Evolutionary conservation across 1,140 invertebrate species (phyloP), one percentile per base, ranked within the genome.

Genomic region (Macrostomum lignano): DNA sequence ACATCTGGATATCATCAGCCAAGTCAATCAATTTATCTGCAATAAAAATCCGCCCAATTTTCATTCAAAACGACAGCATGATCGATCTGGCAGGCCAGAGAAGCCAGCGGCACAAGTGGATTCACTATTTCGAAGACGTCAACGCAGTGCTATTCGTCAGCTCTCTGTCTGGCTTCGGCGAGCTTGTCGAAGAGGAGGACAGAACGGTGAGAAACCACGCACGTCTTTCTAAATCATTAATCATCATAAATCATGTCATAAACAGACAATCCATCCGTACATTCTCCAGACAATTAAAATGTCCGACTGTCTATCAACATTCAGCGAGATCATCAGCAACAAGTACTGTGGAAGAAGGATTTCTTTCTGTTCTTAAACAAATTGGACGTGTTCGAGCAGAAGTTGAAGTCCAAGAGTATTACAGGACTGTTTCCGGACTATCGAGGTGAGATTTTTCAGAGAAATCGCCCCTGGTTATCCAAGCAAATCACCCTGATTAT

Each of bases 121-220:
- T 55, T 31, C 52, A 54, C 34, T 49, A 52, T 30, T 55, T 55
- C 38, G 52, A 52, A 33, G 52, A 49, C 31, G 56, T 58, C 3
- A 55, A 53, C 20, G 52, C 55, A 3, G 55, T 59, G 10, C 43
- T 60, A 20, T 60, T 57, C 33, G 57, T 59, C 36, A 48, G 46
- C 2, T 46, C 55, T 3, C 46, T 52, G 9, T 44, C 42, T 7
- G 49, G 40, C 9, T 52, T 42, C 38, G 45, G 50, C 33, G 46
- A 54, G 36, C 34, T 44, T 22, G 38, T 60, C 10, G 46, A 47
- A 35, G 46, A 46, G 25, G 47, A 49, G 13, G 36, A 38, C 7
- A 34, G 36, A 2, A 21, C 40, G 31, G 47, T 49, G 36, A 39
- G 44, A 10, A 7, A 29, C 17, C 17, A 29, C 9, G 17, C 28